phyloP scores from a whole-genome alignment of 2,797 vertebrate genomes.

The Acipenser transmontanus region DNA sequence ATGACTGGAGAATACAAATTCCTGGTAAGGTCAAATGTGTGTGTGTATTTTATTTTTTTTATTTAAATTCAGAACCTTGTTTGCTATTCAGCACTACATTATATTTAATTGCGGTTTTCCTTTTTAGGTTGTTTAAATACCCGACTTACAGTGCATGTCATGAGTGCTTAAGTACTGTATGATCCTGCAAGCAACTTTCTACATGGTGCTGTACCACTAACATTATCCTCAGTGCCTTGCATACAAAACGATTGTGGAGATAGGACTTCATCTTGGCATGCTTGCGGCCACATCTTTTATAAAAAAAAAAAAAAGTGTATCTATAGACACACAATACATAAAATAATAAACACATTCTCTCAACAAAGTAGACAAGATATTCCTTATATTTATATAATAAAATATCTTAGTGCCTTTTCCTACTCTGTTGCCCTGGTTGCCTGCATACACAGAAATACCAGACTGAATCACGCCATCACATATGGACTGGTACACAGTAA shows the following conservation, averaged over 20 bases:
- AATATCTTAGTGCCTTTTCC: conserved; percentile 18
- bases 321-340: conserved; percentile 36
- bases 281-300: conserved; percentile 1
- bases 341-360: conserved; percentile 31
- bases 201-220: neutral
- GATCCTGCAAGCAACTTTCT: too few species aligned
- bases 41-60: too few species aligned
- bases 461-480: neutral
- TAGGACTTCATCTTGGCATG: conserved; percentile 24
- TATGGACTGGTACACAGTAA: neutral
- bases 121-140: too few species aligned
- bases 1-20: too few species aligned
- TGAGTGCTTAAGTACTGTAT: too few species aligned
- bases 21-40: too few species aligned
- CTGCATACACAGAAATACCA: conserved; percentile 10
- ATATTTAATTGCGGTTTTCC: too few species aligned
- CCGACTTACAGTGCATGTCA: too few species aligned
- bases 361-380: conserved; percentile 39
- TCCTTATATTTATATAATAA: conserved; percentile 20
- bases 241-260: conserved; percentile 19
- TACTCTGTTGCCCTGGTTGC: conserved; percentile 8
- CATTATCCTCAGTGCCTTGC: conserved; percentile 19
- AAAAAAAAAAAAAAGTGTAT: neutral
- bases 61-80: too few species aligned
- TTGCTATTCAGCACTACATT: too few species aligned